Base-by-base conservation (phyloP, 2,888 invertebrate species). In the Catotricha subobsoleta region DNA sequence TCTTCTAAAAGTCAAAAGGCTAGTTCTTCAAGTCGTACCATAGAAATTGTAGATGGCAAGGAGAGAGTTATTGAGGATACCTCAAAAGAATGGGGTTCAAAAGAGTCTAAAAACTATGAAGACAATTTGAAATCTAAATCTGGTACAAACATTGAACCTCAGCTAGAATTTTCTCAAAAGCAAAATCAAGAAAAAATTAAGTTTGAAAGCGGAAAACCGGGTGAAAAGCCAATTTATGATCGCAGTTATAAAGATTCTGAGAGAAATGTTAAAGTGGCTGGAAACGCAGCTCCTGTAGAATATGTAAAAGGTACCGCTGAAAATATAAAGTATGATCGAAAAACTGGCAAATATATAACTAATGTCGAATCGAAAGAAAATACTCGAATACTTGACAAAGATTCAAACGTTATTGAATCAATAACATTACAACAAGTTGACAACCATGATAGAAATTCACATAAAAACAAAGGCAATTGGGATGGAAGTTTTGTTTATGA, bases 11-110 rank as follows among this genome's bases (percentile, higher is more conserved):
- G 23, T 4, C 23, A 36, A 36, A 20, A 19, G 9, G 13, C 23
- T 15, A 36, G 36, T 10, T 23, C 23, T 23, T 36, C 36, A 12
- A 38, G 19, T 29, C 13, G 28, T 28, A 28, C 34, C 2, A 39
- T 41, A 23, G 33, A 31, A 43, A 67, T 72, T 47, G 69, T 74
- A 18, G 72, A 74, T 51, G 74, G 74, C 2, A 73, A 73, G 54
- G 74, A 74, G 58, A 61, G 70, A 29, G 66, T 74, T 31, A 59
- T 74, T 33, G 73, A 74, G 45, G 66, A 66, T 48, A 68, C 71
- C 40, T 68, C 67, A 38, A 67, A 71, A 49, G 72, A 74, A 56
- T 67, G 70, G 58, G 71, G 70, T 36, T 66, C 67, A 51, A 65
- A 62, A 34, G 51, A 67, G 52, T 64, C 66, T 46, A 55, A 65